A percentile compares a stretch with the other conserved stretches of the same genome.
Conservation (phyloP, 2,888 invertebrate species). For the Trichopoda pennipes region DNA sequence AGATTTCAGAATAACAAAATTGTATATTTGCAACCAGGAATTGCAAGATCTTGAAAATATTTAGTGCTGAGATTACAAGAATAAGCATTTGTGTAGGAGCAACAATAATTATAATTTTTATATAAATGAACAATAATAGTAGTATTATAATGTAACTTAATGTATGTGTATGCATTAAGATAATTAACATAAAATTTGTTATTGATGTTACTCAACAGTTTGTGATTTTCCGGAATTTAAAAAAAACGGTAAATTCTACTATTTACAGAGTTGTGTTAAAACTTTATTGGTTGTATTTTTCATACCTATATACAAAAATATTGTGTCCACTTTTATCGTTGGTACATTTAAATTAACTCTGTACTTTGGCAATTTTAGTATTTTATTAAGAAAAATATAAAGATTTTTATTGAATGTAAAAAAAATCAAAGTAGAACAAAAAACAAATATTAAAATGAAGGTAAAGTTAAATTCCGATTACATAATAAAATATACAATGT, state of each 20-base stretch:
- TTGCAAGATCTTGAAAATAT: too few relatives aligned
- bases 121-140: too few relatives aligned
- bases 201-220: not conserved
- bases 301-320: not conserved
- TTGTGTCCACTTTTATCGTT: not conserved
- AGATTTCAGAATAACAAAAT: too few relatives aligned
- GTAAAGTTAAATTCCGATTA: constrained; percentile 39
- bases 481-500: constrained; percentile 19
- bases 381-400: not conserved
- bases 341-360: constrained; percentile 10
- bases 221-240: not conserved
- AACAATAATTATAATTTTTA: too few relatives aligned
- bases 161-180: too few relatives aligned
- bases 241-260: not conserved
- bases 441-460: constrained; percentile 52
- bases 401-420: constrained; percentile 22
- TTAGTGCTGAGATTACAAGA: too few relatives aligned
- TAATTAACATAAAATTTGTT: too few relatives aligned
- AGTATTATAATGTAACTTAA: too few relatives aligned
- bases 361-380: not conserved
- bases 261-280: too few relatives aligned
- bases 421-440: not conserved
- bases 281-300: not conserved
- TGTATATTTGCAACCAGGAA: too few relatives aligned
- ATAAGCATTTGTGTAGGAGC: too few relatives aligned